Evolutionary conservation across 2,113 vertebrate species (phyloP).

Genomic region (Poeciliopsis prolifica): DNA sequence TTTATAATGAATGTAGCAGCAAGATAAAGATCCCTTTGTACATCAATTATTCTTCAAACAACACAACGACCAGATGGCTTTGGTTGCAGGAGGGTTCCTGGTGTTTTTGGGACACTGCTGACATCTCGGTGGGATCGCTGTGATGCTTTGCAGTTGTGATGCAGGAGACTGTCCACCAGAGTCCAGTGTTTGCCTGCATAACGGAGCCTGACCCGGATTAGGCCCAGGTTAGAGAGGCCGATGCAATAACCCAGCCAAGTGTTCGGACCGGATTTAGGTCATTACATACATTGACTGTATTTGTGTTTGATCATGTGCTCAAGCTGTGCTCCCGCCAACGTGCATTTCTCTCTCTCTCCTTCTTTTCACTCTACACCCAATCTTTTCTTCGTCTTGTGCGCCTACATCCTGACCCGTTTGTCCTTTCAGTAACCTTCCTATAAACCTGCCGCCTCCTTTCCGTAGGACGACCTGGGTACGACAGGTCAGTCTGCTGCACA

Average conservation of each 20-base stretch:
- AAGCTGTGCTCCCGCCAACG: background rate
- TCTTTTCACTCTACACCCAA: background rate
- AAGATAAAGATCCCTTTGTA: background rate
- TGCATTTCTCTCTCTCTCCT: background rate
- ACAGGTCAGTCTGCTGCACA: slow-evolving; percentile 28
- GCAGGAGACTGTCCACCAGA: slow-evolving; percentile 67
- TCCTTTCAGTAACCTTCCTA: background rate
- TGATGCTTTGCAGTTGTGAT: slow-evolving; percentile 48
- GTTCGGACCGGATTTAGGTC: too few relatives aligned
- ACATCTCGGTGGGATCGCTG: background rate
- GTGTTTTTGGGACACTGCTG: background rate
- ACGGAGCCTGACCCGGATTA: slow-evolving; percentile 44
- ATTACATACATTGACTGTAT: background rate
- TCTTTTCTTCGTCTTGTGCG: background rate
- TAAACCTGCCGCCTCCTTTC: background rate
- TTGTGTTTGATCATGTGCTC: background rate
- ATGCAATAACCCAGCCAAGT: background rate
- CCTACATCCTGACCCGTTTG: background rate
- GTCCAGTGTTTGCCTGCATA: slow-evolving; percentile 72
- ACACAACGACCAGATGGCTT: background rate
- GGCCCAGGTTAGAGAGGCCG: slow-evolving; percentile 34
- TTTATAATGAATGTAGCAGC: background rate
- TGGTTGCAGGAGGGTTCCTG: background rate
- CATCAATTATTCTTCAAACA: background rate
- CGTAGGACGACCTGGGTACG: slow-evolving; percentile 20